A percentile compares a stretch with the other conserved stretches of the same genome.
These are phyloP conservation scores for Seira ritae DNA, from an alignment of 2,888 invertebrate species.

Conservation along the genomic window DNA sequence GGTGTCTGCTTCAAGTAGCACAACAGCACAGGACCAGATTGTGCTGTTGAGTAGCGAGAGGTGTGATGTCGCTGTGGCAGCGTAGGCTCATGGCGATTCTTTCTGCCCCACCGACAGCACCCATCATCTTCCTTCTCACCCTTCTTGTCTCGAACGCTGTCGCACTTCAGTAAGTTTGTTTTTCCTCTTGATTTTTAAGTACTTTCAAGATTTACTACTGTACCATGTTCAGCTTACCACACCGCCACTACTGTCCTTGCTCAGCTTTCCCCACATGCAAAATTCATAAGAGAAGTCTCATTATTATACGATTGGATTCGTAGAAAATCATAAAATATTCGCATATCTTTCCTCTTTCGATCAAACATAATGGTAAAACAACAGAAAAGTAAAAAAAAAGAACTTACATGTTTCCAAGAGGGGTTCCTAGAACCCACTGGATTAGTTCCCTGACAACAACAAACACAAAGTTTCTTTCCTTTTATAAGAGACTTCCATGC, in stretches of 20 bases:
- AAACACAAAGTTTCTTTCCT: no score
- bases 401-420: no score
- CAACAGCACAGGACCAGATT: conserved; percentile 56
- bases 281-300: conserved; percentile 57
- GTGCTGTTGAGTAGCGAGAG: conserved; percentile 58
- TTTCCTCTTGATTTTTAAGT: conserved; percentile 11
- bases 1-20: conserved; percentile 12
- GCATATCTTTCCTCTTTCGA: no score
- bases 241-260: neutral
- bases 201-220: neutral
- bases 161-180: conserved; percentile 61
- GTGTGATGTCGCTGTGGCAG: conserved; percentile 63
- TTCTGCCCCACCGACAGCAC: conserved; percentile 55
- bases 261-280: conserved; percentile 37
- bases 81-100: conserved; percentile 60
- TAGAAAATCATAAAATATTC: neutral
- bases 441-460: no score
- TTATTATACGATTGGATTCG: conserved; percentile 48
- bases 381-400: no score
- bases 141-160: conserved; percentile 53
- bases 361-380: no score
- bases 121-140: conserved; percentile 53
- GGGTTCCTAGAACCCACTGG: no score
- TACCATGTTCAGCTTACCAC: neutral
- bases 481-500: no score